phyloP scores from a whole-genome alignment of 2,113 vertebrate genomes.

The Rhinogobius similis region DNA sequence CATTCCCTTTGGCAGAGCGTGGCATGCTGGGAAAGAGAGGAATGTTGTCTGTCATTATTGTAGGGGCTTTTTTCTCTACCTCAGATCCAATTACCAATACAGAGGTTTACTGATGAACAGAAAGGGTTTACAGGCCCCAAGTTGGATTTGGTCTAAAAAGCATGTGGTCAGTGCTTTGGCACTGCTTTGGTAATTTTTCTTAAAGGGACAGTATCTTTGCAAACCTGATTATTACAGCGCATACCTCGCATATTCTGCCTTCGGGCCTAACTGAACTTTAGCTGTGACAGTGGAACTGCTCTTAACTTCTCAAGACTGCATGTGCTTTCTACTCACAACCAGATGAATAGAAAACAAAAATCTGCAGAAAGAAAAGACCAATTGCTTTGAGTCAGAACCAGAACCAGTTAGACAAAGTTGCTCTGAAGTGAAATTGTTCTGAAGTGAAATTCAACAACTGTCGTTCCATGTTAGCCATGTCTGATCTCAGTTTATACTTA shows the following conservation, averaged over 20 bases:
- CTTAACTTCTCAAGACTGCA: neutral
- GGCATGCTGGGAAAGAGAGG: conserved; percentile 35
- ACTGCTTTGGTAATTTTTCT: conserved; percentile 19
- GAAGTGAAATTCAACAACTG: too few species aligned
- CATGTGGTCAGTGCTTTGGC: neutral
- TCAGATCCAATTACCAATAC: neutral
- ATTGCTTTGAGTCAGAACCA: too few species aligned
- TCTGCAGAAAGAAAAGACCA: too few species aligned
- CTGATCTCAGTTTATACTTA: neutral
- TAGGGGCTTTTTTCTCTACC: conserved; percentile 14
- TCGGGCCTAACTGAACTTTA: conserved; percentile 8
- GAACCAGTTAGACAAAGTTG: too few species aligned
- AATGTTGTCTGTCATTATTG: conserved; percentile 48
- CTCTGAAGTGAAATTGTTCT: too few species aligned
- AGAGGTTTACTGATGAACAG: conserved; percentile 7
- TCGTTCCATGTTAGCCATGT: too few species aligned
- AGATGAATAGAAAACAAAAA: neutral
- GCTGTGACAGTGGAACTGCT: neutral
- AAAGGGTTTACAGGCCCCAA: conserved; percentile 1
- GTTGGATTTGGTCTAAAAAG: conserved; percentile 5
- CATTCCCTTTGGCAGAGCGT: conserved; percentile 44
- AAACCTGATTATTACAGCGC: conserved; percentile 6
- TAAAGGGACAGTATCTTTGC: conserved; percentile 37
- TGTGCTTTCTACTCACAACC: neutral
- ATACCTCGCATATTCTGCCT: neutral